A percentile compares a stretch with the other conserved stretches of the same genome.
Evolutionary conservation across 2,888 invertebrate species (phyloP).

Genomic region (Ophion costatus): DNA sequence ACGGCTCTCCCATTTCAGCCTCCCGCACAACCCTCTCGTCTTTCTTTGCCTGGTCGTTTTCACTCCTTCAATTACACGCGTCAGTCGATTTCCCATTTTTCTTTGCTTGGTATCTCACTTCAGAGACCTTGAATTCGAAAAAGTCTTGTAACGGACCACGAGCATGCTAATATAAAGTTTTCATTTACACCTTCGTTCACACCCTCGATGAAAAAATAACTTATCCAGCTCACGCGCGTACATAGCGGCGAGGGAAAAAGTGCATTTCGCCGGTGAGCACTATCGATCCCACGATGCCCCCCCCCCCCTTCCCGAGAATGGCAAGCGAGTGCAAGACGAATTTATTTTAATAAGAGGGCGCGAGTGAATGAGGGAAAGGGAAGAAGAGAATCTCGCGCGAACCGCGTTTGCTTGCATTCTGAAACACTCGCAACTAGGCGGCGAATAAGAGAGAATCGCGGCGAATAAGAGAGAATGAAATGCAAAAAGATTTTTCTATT

Average conservation of each 20-base stretch:
- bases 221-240: background rate
- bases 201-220: background rate
- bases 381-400: slow-evolving; percentile 6
- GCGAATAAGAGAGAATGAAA: slow-evolving; percentile 14
- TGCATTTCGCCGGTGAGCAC: slow-evolving; percentile 23
- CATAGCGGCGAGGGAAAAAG: background rate
- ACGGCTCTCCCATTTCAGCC: slow-evolving; percentile 29
- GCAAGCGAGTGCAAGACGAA: slow-evolving; percentile 55
- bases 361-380: background rate
- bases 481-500: slow-evolving; percentile 63
- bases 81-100: slow-evolving; percentile 50
- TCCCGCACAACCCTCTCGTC: slow-evolving; percentile 22
- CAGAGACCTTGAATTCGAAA: slow-evolving; percentile 29
- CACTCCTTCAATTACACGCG: slow-evolving; percentile 42
- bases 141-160: slow-evolving; percentile 1
- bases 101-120: slow-evolving; percentile 17
- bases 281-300: slow-evolving; percentile 36
- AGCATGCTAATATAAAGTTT: slow-evolving; percentile 4
- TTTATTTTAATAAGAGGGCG: slow-evolving; percentile 64
- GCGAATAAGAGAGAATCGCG: slow-evolving; percentile 20
- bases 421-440: slow-evolving; percentile 9
- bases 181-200: slow-evolving; percentile 17
- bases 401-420: slow-evolving; percentile 18
- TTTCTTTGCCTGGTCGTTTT: slow-evolving; percentile 58
- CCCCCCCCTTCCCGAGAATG: background rate